These are phyloP conservation scores for Tiphia femorata DNA, from an alignment of 2,888 invertebrate species.

Conservation along the genomic window DNA sequence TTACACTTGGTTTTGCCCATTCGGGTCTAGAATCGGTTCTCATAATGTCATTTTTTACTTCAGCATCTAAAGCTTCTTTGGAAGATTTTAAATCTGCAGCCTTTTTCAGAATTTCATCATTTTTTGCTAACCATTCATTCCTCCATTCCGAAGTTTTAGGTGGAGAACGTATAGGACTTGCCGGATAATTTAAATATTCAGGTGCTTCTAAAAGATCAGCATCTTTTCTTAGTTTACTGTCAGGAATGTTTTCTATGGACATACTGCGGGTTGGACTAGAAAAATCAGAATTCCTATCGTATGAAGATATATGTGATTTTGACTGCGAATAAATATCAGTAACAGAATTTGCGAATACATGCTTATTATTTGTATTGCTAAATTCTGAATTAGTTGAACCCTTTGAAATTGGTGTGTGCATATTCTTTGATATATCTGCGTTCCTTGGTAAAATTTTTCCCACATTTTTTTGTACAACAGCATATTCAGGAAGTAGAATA, in stretches of 20 bases:
- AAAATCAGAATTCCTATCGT: constrained; percentile 40
- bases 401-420: neutral
- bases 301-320: constrained; percentile 35
- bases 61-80: constrained; percentile 36
- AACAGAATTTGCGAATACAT: constrained; percentile 29
- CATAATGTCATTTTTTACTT: constrained; percentile 43
- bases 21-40: constrained; percentile 58
- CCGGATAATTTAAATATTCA: constrained; percentile 48
- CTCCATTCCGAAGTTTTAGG: constrained; percentile 65
- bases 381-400: constrained; percentile 20
- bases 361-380: constrained; percentile 23
- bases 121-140: constrained; percentile 64
- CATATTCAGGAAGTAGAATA: constrained; percentile 56
- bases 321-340: constrained; percentile 40
- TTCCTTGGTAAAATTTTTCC: constrained; percentile 33
- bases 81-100: constrained; percentile 50
- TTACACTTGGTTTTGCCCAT: constrained; percentile 59
- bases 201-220: constrained; percentile 50
- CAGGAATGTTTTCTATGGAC: constrained; percentile 42
- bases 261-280: constrained; percentile 52
- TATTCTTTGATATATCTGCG: constrained; percentile 21
- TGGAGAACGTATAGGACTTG: constrained; percentile 53
- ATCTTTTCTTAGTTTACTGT: constrained; percentile 36
- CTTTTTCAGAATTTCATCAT: constrained; percentile 60
- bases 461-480: constrained; percentile 60